Base-by-base conservation (phyloP, 2,888 invertebrate genomes). In the Horisme vitalbata region DNA sequence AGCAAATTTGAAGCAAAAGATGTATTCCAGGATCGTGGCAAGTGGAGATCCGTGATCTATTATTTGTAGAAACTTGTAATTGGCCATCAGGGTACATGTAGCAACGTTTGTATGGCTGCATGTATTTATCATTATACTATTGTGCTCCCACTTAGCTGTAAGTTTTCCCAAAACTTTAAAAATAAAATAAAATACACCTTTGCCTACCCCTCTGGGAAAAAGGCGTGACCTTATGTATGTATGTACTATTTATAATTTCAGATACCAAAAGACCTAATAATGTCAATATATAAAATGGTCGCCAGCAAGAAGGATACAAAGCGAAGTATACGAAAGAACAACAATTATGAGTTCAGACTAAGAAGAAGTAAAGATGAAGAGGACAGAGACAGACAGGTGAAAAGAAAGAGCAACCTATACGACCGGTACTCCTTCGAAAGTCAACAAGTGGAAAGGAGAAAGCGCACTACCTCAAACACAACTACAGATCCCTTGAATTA, bases 261-360 rank as follows among this genome's bases (percentile, higher is more conserved):
- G 84, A 92, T 94, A 59, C 96, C 96, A 0, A 93, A 93, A 65
- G 94, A 96, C 30, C 83, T 96, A 39, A 93, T 96, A 59, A 85
- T 92, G 33, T 93, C 92, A 24, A 92, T 95, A 32, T 95, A 95
- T 75, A 93, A 93, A 65, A 83, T 96, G 66, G 95, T 95, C 0
- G 93, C 93, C 0, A 94, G 94, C 56, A 91, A 92, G 7, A 93
- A 93, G 62, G 91, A 91, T 57, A 91, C 90, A 41, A 91, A 90
- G 46, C 90, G 90, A 65, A 92, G 91, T 58, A 73, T 91, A 43
- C 82, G 90, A 5, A 85, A 82, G 52, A 87, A 84, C 45, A 88
- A 85, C 52, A 88, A 88, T 45, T 89, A 89, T 49, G 85, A 86
- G 63, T 86, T 79, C 45, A 71, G 79, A 54, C 71, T 89, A 50